phyloP scores from a whole-genome alignment of 1,140 invertebrate genomes.

The Cepaea nemoralis region DNA sequence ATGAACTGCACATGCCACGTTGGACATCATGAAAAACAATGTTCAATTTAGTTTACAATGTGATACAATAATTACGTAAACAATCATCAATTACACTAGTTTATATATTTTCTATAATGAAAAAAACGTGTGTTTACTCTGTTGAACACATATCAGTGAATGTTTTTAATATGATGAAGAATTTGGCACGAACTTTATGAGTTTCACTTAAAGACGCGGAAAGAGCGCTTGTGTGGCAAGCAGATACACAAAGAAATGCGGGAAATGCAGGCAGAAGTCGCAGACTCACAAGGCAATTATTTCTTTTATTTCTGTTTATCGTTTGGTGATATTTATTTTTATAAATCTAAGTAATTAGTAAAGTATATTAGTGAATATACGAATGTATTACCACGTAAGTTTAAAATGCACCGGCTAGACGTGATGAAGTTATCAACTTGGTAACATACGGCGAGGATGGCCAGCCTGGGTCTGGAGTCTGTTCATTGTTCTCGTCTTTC shows the following conservation, averaged over 20 bases:
- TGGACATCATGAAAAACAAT: background rate
- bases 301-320: no score
- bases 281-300: no score
- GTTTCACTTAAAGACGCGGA: background rate
- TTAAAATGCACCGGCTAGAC: no score
- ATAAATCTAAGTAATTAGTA: no score
- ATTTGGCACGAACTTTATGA: background rate
- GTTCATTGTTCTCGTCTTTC: no score
- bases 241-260: background rate
- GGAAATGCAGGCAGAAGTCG: background rate
- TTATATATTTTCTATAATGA: background rate
- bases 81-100: background rate
- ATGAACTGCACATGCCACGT: conserved; percentile 25
- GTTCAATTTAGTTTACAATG: background rate
- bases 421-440: no score
- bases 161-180: background rate
- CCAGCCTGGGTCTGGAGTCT: no score
- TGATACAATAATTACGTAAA: background rate
- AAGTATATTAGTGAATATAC: no score
- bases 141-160: background rate
- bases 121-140: background rate
- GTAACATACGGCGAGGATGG: background rate
- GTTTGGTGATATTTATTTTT: no score
- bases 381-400: no score
- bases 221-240: background rate